These are phyloP conservation scores for Siniperca undulata DNA, from an alignment of 2,797 vertebrate genomes.

Conservation along the genomic window DNA sequence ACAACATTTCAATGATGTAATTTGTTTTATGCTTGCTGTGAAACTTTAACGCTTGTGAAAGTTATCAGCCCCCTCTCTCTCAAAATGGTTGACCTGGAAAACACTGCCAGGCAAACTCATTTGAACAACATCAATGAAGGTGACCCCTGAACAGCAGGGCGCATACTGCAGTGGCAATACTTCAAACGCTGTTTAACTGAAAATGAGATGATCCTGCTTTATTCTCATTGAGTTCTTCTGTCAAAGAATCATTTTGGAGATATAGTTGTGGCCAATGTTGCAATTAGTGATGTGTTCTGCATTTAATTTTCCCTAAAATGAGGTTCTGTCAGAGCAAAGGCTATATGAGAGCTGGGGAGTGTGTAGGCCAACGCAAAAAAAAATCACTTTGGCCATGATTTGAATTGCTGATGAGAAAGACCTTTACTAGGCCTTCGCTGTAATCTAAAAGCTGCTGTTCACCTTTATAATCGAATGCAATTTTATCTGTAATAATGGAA, in stretches of 20 bases:
- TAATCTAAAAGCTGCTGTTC: slow-evolving; percentile 53
- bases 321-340: slow-evolving; percentile 61
- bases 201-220: slow-evolving; percentile 55
- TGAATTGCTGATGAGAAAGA: slow-evolving; percentile 72
- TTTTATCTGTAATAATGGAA: slow-evolving; percentile 16
- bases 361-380: slow-evolving; percentile 30
- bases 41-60: slow-evolving; percentile 43
- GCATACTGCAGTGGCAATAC: slow-evolving; percentile 50
- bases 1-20: slow-evolving; percentile 16
- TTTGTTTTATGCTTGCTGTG: slow-evolving; percentile 21
- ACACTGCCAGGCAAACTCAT: slow-evolving; percentile 63
- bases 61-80: slow-evolving; percentile 17
- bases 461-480: slow-evolving; percentile 48
- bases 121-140: slow-evolving; percentile 70
- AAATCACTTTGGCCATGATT: slow-evolving; percentile 64
- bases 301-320: slow-evolving; percentile 69
- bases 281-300: slow-evolving; percentile 67
- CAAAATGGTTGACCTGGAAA: slow-evolving; percentile 58
- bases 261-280: slow-evolving; percentile 61
- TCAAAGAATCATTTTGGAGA: slow-evolving; percentile 60
- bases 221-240: slow-evolving; percentile 56
- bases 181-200: slow-evolving; percentile 61
- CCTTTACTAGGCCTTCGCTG: slow-evolving; percentile 45
- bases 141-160: slow-evolving; percentile 71
- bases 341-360: slow-evolving; percentile 44